A percentile compares a stretch with the other conserved stretches of the same genome.
Conservation (phyloP, 2,888 invertebrate species). For the Microplitis deprimator region DNA sequence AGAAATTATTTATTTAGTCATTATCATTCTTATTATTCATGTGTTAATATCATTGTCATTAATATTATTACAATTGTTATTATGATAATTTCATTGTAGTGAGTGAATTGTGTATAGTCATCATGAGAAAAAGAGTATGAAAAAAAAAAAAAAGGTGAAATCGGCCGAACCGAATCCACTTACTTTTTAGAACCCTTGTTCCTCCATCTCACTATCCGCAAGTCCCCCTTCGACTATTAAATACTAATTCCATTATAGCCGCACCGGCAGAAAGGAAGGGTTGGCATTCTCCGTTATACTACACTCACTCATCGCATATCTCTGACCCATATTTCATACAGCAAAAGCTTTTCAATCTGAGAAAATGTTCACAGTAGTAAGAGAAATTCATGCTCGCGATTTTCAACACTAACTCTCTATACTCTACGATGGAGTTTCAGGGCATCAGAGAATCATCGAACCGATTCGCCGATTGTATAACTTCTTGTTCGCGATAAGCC, state of each 20-base stretch:
- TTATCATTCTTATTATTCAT: slow-evolving; percentile 24
- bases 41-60: slow-evolving; percentile 24
- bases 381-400: slow-evolving; percentile 31
- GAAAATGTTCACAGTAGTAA: slow-evolving; percentile 55
- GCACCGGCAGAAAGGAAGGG: slow-evolving; percentile 65
- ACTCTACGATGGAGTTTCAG: background rate
- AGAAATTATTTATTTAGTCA: slow-evolving; percentile 30
- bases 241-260: slow-evolving; percentile 72
- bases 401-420: slow-evolving; percentile 18
- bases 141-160: slow-evolving; percentile 30
- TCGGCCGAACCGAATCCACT: slow-evolving; percentile 57
- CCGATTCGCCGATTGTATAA: slow-evolving; percentile 32
- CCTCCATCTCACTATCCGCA: slow-evolving; percentile 38
- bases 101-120: background rate
- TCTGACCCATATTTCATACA: slow-evolving; percentile 71
- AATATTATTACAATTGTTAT: background rate
- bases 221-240: slow-evolving; percentile 61
- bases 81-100: background rate
- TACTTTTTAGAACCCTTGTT: slow-evolving; percentile 61
- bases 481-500: slow-evolving; percentile 41
- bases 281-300: slow-evolving; percentile 54
- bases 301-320: slow-evolving; percentile 51
- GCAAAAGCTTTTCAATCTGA: slow-evolving; percentile 67
- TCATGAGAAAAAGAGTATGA: background rate
- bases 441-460: slow-evolving; percentile 25